Evolutionary conservation across 2,113 vertebrate species (phyloP), one percentile per base, ranked within the genome.

Genomic region (western clawed frog (Xenopus tropicalis)): DNA sequence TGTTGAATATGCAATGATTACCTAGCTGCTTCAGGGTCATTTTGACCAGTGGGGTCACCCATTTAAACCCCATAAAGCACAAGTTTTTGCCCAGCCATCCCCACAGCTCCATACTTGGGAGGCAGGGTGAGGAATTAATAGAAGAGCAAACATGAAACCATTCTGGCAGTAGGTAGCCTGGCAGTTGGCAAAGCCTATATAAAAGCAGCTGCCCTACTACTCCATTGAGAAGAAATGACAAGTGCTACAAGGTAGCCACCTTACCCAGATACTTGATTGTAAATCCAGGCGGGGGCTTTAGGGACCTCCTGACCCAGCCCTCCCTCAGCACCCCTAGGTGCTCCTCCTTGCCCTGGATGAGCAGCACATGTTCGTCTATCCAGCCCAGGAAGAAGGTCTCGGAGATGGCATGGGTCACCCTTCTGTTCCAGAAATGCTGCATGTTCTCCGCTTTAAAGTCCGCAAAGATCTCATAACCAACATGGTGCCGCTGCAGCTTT

Each of bases 341-440:
- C 82, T 96, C 93, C 85, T 98, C 96, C 84, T 94, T 93, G 79
- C 96, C 96, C 82, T 96, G 96, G 82, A 98, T 93, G 80, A 98
- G 88, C 81, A 98, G 89, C 85, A 97, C 96, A 82, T 95, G 96
- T 85, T 96, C 95, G 86, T 98, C 96, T 82, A 98, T 94, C 96
- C 96, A 98, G 79, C 96, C 96, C 83, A 98, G 85, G 83, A 98
- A 98, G 83, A 98, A 97, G 51, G 92, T 96, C 86, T 96, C 96
- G 3, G 94, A 91, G 81, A 96, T 90, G 4, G 95, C 96, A 69
- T 95, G 93, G 3, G 94, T 94, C 79, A 96, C 92, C 68, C 90
- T 89, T 85, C 90, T 90, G 87, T 95, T 96, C 96, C 96, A 98
- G 79, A 96, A 94, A 74, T 95, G 94, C 80, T 94, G 93, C 82